phyloP scores from a whole-genome alignment of 1,140 invertebrate species.

The Pseudachorutes palmiensis region DNA sequence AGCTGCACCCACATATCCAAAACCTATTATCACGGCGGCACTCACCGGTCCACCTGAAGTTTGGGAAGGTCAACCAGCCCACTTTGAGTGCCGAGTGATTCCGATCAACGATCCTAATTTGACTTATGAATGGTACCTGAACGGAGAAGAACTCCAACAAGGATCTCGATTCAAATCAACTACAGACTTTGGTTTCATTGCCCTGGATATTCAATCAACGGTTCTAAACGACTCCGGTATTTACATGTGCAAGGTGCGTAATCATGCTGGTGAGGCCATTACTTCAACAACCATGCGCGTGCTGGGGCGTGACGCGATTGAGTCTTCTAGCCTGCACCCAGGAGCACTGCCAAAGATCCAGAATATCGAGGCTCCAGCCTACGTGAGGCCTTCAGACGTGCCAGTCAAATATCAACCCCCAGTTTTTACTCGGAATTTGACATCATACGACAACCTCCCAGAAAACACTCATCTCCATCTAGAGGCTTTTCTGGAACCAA shows the following conservation, averaged over 20 bases:
- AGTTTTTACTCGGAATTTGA: conserved; percentile 81
- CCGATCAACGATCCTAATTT: conserved; percentile 85
- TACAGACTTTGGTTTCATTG: conserved; percentile 90
- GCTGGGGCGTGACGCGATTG: conserved; percentile 46
- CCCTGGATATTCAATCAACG: conserved; percentile 77
- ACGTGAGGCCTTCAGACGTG: conserved; percentile 59
- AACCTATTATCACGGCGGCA: conserved; percentile 85
- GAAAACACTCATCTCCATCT: conserved; percentile 86
- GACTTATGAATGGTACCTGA: conserved; percentile 88
- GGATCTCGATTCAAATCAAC: conserved; percentile 80
- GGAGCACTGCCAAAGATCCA: conserved; percentile 84
- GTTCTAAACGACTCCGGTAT: conserved; percentile 84
- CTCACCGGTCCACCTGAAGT: conserved; percentile 81
- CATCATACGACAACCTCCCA: conserved; percentile 71
- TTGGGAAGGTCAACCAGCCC: conserved; percentile 87
- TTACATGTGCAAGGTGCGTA: conserved; percentile 88
- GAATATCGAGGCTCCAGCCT: conserved; percentile 39
- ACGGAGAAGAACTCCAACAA: conserved; percentile 83
- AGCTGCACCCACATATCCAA: conserved; percentile 69
- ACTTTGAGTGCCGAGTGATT: conserved; percentile 92
- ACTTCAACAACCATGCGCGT: conserved; percentile 81
- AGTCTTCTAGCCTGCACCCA: conserved; percentile 62
- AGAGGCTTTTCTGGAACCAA: conserved; percentile 91
- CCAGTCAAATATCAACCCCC: conserved; percentile 69
- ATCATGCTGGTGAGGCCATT: conserved; percentile 80